Percentiles rank a stretch among this genome's conserved stretches.
Conservation (phyloP, 2,888 invertebrate genomes). For the Drosophila parthenogenetica region DNA sequence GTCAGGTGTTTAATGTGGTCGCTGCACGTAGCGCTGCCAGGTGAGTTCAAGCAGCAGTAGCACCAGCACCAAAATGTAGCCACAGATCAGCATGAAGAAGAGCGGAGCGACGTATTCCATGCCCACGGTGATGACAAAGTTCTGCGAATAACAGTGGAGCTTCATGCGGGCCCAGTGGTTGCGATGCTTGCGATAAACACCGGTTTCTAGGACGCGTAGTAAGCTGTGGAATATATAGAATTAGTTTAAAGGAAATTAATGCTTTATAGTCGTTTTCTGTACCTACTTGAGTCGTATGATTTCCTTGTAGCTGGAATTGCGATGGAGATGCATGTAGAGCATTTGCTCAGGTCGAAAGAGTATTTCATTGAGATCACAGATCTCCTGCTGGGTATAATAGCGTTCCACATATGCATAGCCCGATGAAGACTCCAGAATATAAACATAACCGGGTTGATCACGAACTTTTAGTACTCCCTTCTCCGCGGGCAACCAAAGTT, state of each 20-base stretch:
- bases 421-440: conserved; percentile 73
- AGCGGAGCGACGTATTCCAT: conserved; percentile 83
- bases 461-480: conserved; percentile 79
- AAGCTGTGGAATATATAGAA: conserved; percentile 46
- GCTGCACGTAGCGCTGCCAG: conserved; percentile 59
- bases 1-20: conserved; percentile 18
- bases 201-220: conserved; percentile 79
- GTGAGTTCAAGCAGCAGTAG: conserved; percentile 72
- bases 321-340: conserved; percentile 68
- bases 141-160: conserved; percentile 77
- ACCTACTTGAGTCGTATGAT: conserved; percentile 77
- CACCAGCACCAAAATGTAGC: conserved; percentile 68
- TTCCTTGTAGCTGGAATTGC: conserved; percentile 82
- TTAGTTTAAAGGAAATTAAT: no score
- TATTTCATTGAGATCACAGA: conserved; percentile 84
- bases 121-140: conserved; percentile 79
- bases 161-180: conserved; percentile 77
- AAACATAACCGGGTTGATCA: conserved; percentile 82
- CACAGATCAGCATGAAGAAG: conserved; percentile 76
- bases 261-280: no score
- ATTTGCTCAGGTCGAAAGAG: conserved; percentile 71
- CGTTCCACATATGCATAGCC: conserved; percentile 77
- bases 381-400: conserved; percentile 75
- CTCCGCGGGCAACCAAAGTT: conserved; percentile 74
- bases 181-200: conserved; percentile 76